Evolutionary conservation across 2,113 vertebrate genomes (phyloP).

Genomic region (Notarius quadriscutis): DNA sequence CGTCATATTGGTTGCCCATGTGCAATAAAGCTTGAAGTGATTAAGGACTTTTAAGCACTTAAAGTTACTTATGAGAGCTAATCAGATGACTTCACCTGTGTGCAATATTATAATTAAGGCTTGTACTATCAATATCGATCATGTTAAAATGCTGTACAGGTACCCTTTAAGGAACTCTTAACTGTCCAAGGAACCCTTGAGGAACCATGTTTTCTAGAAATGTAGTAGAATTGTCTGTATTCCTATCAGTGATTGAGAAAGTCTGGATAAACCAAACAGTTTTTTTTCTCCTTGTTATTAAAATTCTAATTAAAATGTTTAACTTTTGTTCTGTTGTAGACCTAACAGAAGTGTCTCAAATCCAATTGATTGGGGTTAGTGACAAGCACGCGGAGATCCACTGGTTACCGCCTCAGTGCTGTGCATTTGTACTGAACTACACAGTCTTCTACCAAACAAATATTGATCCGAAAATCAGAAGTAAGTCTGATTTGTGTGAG

Average conservation of each 20-base stretch:
- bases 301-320: neutral
- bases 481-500: conserved; percentile 2
- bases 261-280: neutral
- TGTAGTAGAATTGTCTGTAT: neutral
- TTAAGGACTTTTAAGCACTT: too few relatives aligned
- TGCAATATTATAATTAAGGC: too few relatives aligned
- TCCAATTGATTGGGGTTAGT: neutral
- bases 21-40: too few relatives aligned
- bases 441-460: conserved; percentile 38
- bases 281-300: neutral
- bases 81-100: too few relatives aligned
- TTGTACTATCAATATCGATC: too few relatives aligned
- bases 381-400: conserved; percentile 31
- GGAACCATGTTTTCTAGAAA: neutral
- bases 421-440: conserved; percentile 48
- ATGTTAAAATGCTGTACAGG: too few relatives aligned
- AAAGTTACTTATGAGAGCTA: too few relatives aligned
- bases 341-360: neutral
- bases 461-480: neutral
- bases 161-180: neutral
- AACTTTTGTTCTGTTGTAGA: conserved; percentile 15
- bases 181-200: neutral
- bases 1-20: too few relatives aligned
- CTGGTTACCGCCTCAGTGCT: conserved; percentile 38
- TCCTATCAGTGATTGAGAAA: neutral